Conservation (phyloP, 23 tunicate species). For the Styela clava region DNA sequence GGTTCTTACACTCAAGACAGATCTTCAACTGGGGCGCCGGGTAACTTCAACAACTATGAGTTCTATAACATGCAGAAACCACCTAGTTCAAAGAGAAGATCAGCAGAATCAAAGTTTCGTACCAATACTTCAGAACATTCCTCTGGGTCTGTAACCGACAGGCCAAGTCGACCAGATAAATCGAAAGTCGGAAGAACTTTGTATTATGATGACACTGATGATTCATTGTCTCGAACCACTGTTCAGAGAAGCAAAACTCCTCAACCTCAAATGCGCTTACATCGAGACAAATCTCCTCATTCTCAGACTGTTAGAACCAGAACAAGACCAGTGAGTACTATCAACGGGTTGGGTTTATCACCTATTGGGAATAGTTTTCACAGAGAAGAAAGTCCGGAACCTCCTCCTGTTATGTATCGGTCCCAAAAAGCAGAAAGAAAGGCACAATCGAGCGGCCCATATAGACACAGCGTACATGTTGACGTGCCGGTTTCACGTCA, state of each 20-base stretch:
- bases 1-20: slow-evolving; percentile 13
- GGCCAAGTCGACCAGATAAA: not conserved
- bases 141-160: not conserved
- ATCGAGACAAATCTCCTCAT: not conserved
- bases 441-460: not conserved
- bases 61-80: slow-evolving; percentile 86
- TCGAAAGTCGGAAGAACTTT: slow-evolving; percentile 26
- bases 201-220: slow-evolving; percentile 34
- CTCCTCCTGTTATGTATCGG: slow-evolving; percentile 39
- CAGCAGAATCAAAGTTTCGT: not conserved
- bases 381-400: slow-evolving; percentile 69
- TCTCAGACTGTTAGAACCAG: not conserved
- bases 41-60: slow-evolving; percentile 46
- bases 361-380: slow-evolving; percentile 11
- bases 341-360: slow-evolving; percentile 6
- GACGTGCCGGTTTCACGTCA: slow-evolving; percentile 36
- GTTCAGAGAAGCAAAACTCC: slow-evolving; percentile 2
- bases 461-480: slow-evolving; percentile 63
- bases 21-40: not conserved
- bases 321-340: not conserved
- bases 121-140: not conserved
- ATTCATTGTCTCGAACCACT: not conserved
- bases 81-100: not conserved
- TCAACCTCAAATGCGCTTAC: not conserved
- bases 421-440: not conserved